These are phyloP conservation scores for Stenodema calcarata DNA, from an alignment of 2,888 invertebrate species.

Conservation along the genomic window DNA sequence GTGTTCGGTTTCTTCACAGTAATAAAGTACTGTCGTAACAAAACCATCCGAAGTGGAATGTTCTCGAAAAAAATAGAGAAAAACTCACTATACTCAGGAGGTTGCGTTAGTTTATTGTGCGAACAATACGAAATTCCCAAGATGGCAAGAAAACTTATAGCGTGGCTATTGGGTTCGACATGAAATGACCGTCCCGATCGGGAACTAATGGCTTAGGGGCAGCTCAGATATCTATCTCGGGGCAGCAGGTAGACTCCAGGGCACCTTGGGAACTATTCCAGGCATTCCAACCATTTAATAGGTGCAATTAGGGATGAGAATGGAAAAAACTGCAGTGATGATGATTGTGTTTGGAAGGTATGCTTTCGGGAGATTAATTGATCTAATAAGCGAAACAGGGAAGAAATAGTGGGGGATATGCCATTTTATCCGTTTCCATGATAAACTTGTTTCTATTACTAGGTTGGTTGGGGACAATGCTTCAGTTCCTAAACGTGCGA, in stretches of 20 bases:
- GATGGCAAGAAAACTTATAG: not conserved
- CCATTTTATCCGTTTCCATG: too few relatives aligned
- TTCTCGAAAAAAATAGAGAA: not conserved
- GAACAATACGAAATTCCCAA: not conserved
- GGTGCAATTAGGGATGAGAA: not conserved
- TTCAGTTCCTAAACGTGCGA: too few relatives aligned
- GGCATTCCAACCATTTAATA: not conserved
- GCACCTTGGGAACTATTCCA: not conserved
- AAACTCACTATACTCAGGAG: not conserved
- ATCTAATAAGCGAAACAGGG: not conserved
- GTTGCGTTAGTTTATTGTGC: not conserved
- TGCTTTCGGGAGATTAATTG: not conserved
- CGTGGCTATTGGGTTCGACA: not conserved
- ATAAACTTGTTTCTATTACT: too few relatives aligned
- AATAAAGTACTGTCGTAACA: not conserved
- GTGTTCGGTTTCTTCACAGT: not conserved
- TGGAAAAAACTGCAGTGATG: not conserved
- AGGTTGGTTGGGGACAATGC: too few relatives aligned
- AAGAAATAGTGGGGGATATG: too few relatives aligned
- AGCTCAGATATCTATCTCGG: not conserved
- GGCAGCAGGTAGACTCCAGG: constrained; percentile 1
- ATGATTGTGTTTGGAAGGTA: not conserved
- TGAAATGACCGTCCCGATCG: not conserved
- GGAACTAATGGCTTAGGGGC: not conserved
- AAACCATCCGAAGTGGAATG: not conserved